Percentiles rank a stretch among this genome's conserved stretches.
phyloP scores from a whole-genome alignment of 1,140 invertebrate genomes.

The Kradibia gibbosae region DNA sequence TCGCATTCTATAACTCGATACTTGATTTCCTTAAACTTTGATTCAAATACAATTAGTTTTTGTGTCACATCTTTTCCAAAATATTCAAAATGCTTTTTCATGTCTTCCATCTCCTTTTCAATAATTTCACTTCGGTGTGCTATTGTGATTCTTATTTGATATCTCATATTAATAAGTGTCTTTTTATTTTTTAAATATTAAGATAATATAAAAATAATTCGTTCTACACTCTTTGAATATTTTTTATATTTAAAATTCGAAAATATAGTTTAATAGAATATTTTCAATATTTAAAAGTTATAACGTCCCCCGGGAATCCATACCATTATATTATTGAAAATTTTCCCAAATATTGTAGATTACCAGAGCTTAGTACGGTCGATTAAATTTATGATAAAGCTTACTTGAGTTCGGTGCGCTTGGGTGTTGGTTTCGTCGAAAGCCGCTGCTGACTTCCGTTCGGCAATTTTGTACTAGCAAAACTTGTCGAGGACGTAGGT shows the following conservation, averaged over 20 bases:
- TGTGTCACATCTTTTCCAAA: conserved; percentile 58
- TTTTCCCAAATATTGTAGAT: too few relatives aligned
- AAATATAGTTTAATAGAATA: too few relatives aligned
- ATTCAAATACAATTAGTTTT: conserved; percentile 65
- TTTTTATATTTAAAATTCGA: too few relatives aligned
- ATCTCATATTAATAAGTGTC: background rate
- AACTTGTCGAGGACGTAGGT: background rate
- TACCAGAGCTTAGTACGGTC: too few relatives aligned
- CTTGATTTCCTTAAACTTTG: conserved; percentile 72
- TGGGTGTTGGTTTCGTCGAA: background rate
- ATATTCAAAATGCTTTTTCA: conserved; percentile 62
- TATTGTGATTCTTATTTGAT: conserved; percentile 54
- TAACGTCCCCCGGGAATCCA: too few relatives aligned
- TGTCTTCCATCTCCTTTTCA: conserved; percentile 69
- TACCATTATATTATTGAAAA: too few relatives aligned
- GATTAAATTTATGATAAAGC: too few relatives aligned
- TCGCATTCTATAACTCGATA: conserved; percentile 67
- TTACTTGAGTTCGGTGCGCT: conserved; percentile 28
- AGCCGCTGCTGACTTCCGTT: conserved; percentile 9
- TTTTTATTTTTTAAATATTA: too few relatives aligned
- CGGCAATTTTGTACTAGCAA: background rate
- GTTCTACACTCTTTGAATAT: too few relatives aligned
- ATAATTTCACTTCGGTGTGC: conserved; percentile 68
- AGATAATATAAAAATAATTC: too few relatives aligned
- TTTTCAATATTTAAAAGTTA: too few relatives aligned